Percentiles rank a stretch among this genome's conserved stretches.
phyloP scores from a whole-genome alignment of 2,113 vertebrate species.

The Phoenicopterus ruber region DNA sequence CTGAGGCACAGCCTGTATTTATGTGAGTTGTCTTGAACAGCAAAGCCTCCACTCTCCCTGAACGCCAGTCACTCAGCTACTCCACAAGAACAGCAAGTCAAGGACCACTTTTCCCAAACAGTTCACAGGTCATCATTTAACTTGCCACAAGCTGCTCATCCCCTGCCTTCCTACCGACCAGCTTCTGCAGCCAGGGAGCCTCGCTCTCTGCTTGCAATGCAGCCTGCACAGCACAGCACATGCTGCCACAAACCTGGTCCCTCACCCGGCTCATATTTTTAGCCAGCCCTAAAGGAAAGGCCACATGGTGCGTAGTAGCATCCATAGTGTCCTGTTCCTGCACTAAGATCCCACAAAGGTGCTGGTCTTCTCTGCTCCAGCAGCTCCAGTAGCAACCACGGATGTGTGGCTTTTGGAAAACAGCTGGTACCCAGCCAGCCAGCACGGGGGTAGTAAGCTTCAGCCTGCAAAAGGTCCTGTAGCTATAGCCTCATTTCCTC shows the following conservation, averaged over 20 bases:
- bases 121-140: neutral
- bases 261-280: neutral
- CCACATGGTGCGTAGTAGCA: rapidly evolving
- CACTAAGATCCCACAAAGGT: neutral
- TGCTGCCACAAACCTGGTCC: neutral
- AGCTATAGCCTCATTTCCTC: neutral
- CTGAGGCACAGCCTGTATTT: neutral
- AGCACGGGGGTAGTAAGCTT: neutral
- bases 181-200: neutral
- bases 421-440: neutral
- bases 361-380: rapidly evolving
- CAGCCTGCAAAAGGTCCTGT: neutral
- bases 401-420: neutral
- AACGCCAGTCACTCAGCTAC: neutral
- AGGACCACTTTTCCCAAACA: neutral
- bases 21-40: neutral
- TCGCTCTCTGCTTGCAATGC: rapidly evolving
- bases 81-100: neutral
- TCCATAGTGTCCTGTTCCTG: neutral
- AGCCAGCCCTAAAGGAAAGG: neutral
- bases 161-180: rapidly evolving
- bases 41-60: neutral
- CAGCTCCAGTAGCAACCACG: neutral
- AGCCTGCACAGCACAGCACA: neutral
- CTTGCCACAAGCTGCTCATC: neutral